Percentiles rank a stretch among this genome's conserved stretches.
Evolutionary conservation across 1,140 invertebrate species (phyloP).

Genomic region (Drosophila athabasca): DNA sequence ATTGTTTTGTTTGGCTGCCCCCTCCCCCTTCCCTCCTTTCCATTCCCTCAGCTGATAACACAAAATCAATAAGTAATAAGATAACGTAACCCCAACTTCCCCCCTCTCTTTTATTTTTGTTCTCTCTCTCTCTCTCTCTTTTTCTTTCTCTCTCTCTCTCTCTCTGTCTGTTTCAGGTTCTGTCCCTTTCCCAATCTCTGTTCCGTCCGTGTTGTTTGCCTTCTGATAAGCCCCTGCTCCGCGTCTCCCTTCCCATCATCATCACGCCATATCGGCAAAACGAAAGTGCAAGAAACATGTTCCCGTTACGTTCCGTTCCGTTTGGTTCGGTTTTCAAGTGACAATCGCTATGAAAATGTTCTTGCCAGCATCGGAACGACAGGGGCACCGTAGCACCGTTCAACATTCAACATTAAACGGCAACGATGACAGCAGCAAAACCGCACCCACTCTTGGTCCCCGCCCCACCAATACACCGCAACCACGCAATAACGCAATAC

Average conservation of each 20-base stretch:
- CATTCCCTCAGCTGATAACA: conserved; percentile 52
- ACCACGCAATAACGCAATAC: no score
- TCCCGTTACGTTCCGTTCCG: background rate
- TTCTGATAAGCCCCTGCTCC: conserved; percentile 46
- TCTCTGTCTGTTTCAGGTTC: background rate
- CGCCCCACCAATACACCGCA: no score
- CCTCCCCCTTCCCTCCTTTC: conserved; percentile 11
- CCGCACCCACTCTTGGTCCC: no score
- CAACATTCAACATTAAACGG: no score
- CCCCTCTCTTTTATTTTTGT: background rate
- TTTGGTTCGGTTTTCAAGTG: conserved; percentile 11
- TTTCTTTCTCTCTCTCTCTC: background rate
- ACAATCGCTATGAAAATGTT: conserved; percentile 63
- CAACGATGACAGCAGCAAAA: conserved; percentile 18
- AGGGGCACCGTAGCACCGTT: conserved; percentile 11
- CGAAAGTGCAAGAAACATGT: conserved; percentile 34
- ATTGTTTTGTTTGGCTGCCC: conserved; percentile 17
- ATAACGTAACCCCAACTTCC: conserved; percentile 65
- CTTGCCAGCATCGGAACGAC: background rate
- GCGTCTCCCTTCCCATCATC: background rate
- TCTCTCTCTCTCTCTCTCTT: background rate
- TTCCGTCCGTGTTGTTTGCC: conserved; percentile 37
- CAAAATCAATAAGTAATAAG: conserved; percentile 77
- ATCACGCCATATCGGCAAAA: background rate
- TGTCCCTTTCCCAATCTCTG: background rate